phyloP scores from a whole-genome alignment of 2,888 invertebrate species.

The Thysanoteuthis rhombus region DNA sequence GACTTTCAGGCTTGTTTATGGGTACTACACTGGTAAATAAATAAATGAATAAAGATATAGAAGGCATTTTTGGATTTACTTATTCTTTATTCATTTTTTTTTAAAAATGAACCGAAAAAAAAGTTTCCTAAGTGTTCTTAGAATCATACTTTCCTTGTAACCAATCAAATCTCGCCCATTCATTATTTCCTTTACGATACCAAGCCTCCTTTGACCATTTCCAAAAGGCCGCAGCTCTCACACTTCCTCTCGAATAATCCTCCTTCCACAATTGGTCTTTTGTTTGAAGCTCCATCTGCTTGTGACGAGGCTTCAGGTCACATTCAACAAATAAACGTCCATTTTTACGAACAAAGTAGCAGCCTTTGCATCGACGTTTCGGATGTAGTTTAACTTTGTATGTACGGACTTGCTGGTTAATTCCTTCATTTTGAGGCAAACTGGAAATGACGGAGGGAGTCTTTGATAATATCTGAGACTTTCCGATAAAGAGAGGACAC shows the following conservation, averaged over 20 bases:
- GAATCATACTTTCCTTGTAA: conserved; percentile 42
- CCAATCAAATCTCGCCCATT: conserved; percentile 48
- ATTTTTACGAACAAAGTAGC: conserved; percentile 61
- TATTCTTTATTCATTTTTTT: neutral
- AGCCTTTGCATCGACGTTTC: conserved; percentile 56
- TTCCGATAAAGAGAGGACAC: neutral
- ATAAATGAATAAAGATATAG: neutral
- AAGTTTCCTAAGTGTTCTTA: neutral
- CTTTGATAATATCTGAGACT: neutral
- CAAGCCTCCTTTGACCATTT: conserved; percentile 40
- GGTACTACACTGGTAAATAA: neutral
- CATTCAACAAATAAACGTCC: conserved; percentile 63
- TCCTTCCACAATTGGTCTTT: conserved; percentile 47
- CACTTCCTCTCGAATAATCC: conserved; percentile 51
- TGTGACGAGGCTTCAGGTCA: conserved; percentile 60
- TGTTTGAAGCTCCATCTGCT: conserved; percentile 58
- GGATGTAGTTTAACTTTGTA: conserved; percentile 56
- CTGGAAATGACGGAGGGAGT: neutral
- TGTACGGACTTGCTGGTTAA: conserved; percentile 37
- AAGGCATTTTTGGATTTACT: neutral
- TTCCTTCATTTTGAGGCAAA: neutral
- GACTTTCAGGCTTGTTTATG: too few species aligned
- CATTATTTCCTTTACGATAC: conserved; percentile 43
- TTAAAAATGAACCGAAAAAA: neutral
- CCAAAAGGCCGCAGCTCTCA: conserved; percentile 44